Percentiles rank a stretch among this genome's conserved stretches.
Evolutionary conservation across 2,113 vertebrate species (phyloP).

Genomic region (Apodemus sylvaticus): DNA sequence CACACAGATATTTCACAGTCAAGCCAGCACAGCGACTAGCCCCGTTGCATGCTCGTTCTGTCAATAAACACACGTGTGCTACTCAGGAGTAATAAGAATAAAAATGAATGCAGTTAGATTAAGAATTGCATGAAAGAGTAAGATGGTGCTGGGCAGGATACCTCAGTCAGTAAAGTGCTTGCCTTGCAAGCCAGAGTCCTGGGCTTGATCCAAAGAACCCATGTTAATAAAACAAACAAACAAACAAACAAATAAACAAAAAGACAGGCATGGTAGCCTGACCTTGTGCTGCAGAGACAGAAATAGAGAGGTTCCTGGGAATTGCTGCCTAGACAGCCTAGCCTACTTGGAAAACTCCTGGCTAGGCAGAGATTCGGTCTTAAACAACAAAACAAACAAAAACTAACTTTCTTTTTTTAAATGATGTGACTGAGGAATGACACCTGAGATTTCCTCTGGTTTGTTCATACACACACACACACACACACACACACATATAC

Average conservation of each 20-base stretch:
- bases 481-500: too few species aligned
- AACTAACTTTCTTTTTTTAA: not conserved
- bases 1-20: fast-evolving
- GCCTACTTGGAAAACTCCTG: not conserved
- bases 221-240: not conserved
- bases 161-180: not conserved
- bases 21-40: too few species aligned
- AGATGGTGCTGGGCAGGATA: not conserved
- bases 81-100: not conserved
- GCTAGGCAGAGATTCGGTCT: not conserved
- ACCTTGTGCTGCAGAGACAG: not conserved
- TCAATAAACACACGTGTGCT: not conserved
- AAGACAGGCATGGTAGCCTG: not conserved
- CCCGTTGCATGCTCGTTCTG: not conserved
- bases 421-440: not conserved
- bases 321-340: too few species aligned
- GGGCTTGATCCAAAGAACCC: not conserved
- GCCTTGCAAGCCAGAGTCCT: not conserved
- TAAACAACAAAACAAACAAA: not conserved
- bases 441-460: not conserved
- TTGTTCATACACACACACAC: not conserved
- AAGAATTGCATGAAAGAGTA: not conserved
- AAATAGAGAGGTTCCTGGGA: not conserved
- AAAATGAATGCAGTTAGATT: not conserved
- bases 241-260: too few species aligned